Evolutionary conservation across 1,140 invertebrate genomes (phyloP), one percentile per base, ranked within the genome.

Genomic region (Pseudomyrmex dendroicus): DNA sequence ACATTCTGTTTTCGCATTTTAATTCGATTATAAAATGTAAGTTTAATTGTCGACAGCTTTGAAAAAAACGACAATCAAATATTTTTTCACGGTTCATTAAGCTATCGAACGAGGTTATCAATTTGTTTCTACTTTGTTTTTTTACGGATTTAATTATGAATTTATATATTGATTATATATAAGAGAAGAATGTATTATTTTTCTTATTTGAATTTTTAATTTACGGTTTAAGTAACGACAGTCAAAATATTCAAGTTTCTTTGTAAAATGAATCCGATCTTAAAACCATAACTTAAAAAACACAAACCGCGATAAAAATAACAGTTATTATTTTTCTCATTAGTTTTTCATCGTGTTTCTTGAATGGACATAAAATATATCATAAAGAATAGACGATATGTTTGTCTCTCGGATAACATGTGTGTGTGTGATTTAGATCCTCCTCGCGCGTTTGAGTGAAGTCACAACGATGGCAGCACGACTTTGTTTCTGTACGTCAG

Each of bases 31-130:
- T 73, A 83, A 83, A 89, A 87, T 85, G 88, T 84, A 91, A 83
- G 84, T 70, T 50, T 87, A 68, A 91, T 86, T 87, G 89, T 73
- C 83, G 85, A 87, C 90, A 86, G 88, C 10, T 82, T 50, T 46
- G 50, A 25, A 50, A 25, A 50, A 7, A 62, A 17, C 4, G 35
- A 68, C 59, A 83, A 2, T 68, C 52, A 35, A 63, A 22, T 67
- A 22, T 48, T 68, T 4, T 90, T 89, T 89, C 76, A 84, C 82
- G 68, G 91, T 92, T 92, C 91, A 90, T 91, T 87, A 90, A 92
- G 91, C 91, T 82, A 86, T 68, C 35, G 35, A 80, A 57, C 25
- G 9, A 35, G 35, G 44, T 64, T 54, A 66, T 64, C 59, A 64
- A 15, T 44, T 66, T 54, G n/a, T 13, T 63, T 10, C 2, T 17